These are phyloP conservation scores for Montipora efflorescens DNA, from an alignment of 64 coral and sea anemone species.

Conservation along the genomic window DNA sequence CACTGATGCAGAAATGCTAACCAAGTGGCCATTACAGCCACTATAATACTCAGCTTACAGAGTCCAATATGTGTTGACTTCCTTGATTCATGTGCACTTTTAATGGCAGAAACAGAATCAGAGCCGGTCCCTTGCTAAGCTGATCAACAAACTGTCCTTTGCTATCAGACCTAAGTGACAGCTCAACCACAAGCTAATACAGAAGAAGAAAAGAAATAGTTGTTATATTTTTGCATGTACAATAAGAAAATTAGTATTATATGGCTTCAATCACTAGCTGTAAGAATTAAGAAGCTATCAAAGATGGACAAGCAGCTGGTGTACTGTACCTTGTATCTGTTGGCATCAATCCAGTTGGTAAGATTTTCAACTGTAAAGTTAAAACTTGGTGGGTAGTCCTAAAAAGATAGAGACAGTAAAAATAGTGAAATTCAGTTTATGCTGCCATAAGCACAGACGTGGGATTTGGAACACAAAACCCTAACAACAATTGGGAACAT, in stretches of 20 bases:
- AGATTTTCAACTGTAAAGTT: not conserved
- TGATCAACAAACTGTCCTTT: conserved; percentile 9
- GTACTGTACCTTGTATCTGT: conserved; percentile 17
- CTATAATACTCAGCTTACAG: not conserved
- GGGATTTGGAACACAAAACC: too few relatives aligned
- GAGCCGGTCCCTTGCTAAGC: conserved; percentile 50
- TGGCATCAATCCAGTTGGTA: conserved; percentile 40
- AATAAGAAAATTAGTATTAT: too few relatives aligned
- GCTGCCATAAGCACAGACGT: too few relatives aligned
- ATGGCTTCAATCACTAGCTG: too few relatives aligned
- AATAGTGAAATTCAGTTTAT: not conserved
- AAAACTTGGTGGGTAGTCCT: conserved; percentile 22
- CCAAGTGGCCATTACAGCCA: too few relatives aligned
- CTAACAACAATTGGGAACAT: too few relatives aligned
- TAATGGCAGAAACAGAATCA: conserved; percentile 59
- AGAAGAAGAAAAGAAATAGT: not conserved
- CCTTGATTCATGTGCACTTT: not conserved
- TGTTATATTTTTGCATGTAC: too few relatives aligned
- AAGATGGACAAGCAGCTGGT: too few relatives aligned
- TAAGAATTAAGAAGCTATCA: too few relatives aligned
- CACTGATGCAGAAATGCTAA: too few relatives aligned
- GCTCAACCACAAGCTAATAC: conserved; percentile 52
- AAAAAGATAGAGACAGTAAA: too few relatives aligned
- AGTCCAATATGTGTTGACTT: not conserved
- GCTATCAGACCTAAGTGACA: not conserved